phyloP scores from a whole-genome alignment of 2,113 vertebrate species.

The Furnarius figulus region DNA sequence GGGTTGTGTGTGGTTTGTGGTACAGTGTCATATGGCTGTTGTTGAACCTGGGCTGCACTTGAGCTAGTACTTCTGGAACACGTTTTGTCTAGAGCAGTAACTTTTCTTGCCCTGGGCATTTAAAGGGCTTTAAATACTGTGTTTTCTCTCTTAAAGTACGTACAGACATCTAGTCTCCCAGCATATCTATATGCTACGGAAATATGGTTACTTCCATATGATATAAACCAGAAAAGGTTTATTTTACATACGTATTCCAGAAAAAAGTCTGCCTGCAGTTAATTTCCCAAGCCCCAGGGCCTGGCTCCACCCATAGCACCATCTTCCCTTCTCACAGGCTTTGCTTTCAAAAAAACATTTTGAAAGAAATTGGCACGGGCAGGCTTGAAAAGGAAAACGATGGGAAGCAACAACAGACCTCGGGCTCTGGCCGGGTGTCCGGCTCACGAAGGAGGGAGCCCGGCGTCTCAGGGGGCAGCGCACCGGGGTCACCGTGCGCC shows the following conservation, averaged over 20 bases:
- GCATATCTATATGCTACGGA: neutral
- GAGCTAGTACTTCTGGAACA: neutral
- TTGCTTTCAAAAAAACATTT: neutral
- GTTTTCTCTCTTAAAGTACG: neutral
- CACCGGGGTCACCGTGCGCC: accelerated
- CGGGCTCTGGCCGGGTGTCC: neutral
- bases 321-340: neutral
- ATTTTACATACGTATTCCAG: neutral
- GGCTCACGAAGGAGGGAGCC: neutral
- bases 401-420: neutral
- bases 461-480: accelerated
- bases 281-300: neutral
- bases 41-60: neutral
- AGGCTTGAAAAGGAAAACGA: neutral
- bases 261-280: neutral
- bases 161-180: neutral
- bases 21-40: accelerated
- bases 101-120: neutral
- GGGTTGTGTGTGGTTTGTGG: neutral
- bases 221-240: neutral
- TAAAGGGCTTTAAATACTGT: neutral
- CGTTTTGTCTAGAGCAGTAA: accelerated
- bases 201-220: neutral
- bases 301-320: neutral
- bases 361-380: neutral